Evolutionary conservation across 2,113 vertebrate genomes (phyloP).

Genomic region (Anguilla rostrata): DNA sequence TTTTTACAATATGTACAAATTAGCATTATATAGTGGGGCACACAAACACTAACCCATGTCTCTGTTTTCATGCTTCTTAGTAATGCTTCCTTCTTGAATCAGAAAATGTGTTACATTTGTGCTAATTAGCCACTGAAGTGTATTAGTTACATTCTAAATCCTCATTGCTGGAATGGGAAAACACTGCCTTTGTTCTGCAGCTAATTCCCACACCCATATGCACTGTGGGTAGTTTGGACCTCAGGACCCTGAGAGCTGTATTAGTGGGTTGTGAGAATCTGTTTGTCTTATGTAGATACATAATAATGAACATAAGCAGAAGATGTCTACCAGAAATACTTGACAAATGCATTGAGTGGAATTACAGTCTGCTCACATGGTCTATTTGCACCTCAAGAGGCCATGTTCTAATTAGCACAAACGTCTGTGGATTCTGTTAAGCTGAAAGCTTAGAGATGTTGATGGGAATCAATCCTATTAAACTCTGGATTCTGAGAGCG

Average conservation of each 20-base stretch:
- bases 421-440: slow-evolving; percentile 30
- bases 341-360: slow-evolving; percentile 42
- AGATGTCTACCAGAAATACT: slow-evolving; percentile 24
- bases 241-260: slow-evolving; percentile 4
- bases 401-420: slow-evolving; percentile 47
- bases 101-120: slow-evolving; percentile 53
- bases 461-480: slow-evolving; percentile 24
- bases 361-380: slow-evolving; percentile 45
- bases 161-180: slow-evolving; percentile 53
- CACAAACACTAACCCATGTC: slow-evolving; percentile 50
- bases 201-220: neutral
- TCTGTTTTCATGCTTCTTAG: slow-evolving; percentile 58
- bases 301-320: slow-evolving; percentile 28
- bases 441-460: slow-evolving; percentile 30
- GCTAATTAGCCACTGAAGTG: slow-evolving; percentile 51
- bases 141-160: slow-evolving; percentile 51
- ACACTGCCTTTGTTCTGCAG: slow-evolving; percentile 45
- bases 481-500: neutral
- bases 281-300: neutral
- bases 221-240: neutral
- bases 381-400: slow-evolving; percentile 22
- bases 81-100: slow-evolving; percentile 54
- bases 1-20: slow-evolving; percentile 61
- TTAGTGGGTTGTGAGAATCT: slow-evolving; percentile 13
- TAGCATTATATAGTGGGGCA: slow-evolving; percentile 53